Base-by-base conservation (phyloP, 1,140 invertebrate species). In the Drosophila subobscura region DNA sequence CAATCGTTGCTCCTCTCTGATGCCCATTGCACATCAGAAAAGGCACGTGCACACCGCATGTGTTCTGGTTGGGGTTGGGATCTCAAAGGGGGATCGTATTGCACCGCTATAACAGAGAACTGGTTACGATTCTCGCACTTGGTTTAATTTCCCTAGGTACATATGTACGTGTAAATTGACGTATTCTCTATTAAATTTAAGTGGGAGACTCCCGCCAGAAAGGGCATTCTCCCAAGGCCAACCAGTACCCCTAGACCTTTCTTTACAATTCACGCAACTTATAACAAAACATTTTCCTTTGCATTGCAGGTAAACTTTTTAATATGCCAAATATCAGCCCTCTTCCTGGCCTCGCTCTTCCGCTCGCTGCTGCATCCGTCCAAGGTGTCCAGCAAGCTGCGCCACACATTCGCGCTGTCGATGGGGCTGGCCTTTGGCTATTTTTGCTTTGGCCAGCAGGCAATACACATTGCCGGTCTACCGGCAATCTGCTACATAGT, bases 361-460 rank as follows among this genome's bases (percentile, higher is more conserved):
- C 94, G 96, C 79, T 94, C 94, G 73, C 93, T 93, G 80, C 92
- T 97, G 65, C 95, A 94, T 92, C 94, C 95, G 51, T 92, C 91
- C 3, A 92, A 92, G 65, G 94, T 94, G 54, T 94, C 94, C 52
- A 92, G 95, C 66, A 93, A 93, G 46, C 93, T 94, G 61, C 94
- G 96, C 79, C 96, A 97, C 92, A 93, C 93, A 54, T 95, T 96
- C 85, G 96, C 95, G 61, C 93, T 97, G 40, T 86, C 95, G 47
- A 92, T 96, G 89, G 97, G 97, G 51, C 92, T 97, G 77, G 90
- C 93, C 59, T 94, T 97, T 84, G 95, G 96, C 67, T 97, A 96
- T 92, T 97, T 97, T 92, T 97, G 96, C 92, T 97, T 97, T 93
- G 97, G 97, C 92, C 94, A 94, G 94, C 96, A 97, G 92, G 94